Base-by-base conservation (phyloP, 2,888 invertebrate species). In the Sinopyrophorus schimmeli region DNA sequence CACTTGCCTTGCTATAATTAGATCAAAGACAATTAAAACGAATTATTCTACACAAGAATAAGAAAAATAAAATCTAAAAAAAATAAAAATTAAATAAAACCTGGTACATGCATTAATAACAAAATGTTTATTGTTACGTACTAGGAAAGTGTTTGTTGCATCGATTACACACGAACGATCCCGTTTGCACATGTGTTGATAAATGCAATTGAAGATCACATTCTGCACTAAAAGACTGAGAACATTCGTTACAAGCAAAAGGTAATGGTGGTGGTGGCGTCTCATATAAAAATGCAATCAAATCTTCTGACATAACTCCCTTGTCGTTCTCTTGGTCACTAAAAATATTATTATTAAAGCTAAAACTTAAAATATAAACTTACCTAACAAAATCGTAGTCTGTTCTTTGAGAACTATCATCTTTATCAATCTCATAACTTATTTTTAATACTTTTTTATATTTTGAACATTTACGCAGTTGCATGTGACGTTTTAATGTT, bases 91-190 rank as follows among this genome's bases (percentile, higher is more conserved):
- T 23, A 12, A 21, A 12, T 34, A 15, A 15, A 17, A 18, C 5
- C 9, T 23, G 1, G 23, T 3, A 15, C 1, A 3, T 5, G 12
- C n/a, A 2, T 5, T 26, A 15, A 6, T 16, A 9, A 18, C 20
- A 41, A 21, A n/a, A n/a, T n/a, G n/a, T n/a, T n/a, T n/a, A n/a
- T n/a, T 16, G 15, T 27, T 12, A 59, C 66, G 68, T 65, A 80
- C 80, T 71, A 44, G 66, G 66, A 65, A 77, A 81, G 42, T 73
- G 70, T 59, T 81, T 81, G 4, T 69, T 54, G 54, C 81, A 81
- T 53, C 72, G 65, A 20, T 66, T 70, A 58, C 81, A 81, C 24
- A 65, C 68, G 69, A 72, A 75, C 12, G 59, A 60, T 1, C 67
- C 69, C 3, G 68, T 71, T 18, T 66, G 65, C 1, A 56, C 54